These are phyloP conservation scores for Drosophila quadrilineata DNA, from an alignment of 1,140 invertebrate genomes.

Conservation along the genomic window DNA sequence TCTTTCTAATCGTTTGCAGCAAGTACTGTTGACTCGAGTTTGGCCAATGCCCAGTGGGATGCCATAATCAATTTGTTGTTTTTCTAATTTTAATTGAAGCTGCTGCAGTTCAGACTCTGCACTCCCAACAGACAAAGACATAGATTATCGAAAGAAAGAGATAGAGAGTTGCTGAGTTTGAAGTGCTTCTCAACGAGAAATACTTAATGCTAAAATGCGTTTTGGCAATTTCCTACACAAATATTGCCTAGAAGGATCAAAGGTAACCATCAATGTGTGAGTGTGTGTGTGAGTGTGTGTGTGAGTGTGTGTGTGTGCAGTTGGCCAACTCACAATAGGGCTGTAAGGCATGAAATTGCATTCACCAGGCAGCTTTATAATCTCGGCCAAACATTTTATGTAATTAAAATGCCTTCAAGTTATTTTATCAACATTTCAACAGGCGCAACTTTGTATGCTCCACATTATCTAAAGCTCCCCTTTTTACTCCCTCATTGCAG, in stretches of 20 bases:
- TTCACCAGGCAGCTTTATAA: conserved; percentile 11
- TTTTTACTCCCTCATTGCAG: conserved; percentile 64
- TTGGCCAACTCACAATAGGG: neutral
- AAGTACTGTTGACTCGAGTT: neutral
- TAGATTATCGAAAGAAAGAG: too few relatives aligned
- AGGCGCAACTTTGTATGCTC: conserved; percentile 44
- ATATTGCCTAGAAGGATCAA: conserved; percentile 65
- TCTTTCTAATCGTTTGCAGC: too few relatives aligned
- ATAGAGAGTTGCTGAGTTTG: neutral
- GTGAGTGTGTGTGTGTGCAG: conserved; percentile 4
- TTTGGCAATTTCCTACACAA: conserved; percentile 76
- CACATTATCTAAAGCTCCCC: conserved; percentile 52
- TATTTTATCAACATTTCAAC: conserved; percentile 44
- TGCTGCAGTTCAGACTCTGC: neutral
- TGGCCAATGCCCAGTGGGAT: conserved; percentile 21
- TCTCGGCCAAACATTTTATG: conserved; percentile 57
- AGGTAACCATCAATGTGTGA: conserved; percentile 15
- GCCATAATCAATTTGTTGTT: conserved; percentile 61
- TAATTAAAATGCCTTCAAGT: conserved; percentile 73
- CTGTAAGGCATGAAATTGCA: conserved; percentile 7
- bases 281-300: conserved; percentile 1
- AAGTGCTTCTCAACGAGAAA: neutral
- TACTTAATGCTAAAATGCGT: conserved; percentile 36
- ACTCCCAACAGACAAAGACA: too few relatives aligned
- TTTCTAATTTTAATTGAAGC: conserved; percentile 77